Conservation (phyloP, 2,888 invertebrate species). For the Drepana falcataria region DNA sequence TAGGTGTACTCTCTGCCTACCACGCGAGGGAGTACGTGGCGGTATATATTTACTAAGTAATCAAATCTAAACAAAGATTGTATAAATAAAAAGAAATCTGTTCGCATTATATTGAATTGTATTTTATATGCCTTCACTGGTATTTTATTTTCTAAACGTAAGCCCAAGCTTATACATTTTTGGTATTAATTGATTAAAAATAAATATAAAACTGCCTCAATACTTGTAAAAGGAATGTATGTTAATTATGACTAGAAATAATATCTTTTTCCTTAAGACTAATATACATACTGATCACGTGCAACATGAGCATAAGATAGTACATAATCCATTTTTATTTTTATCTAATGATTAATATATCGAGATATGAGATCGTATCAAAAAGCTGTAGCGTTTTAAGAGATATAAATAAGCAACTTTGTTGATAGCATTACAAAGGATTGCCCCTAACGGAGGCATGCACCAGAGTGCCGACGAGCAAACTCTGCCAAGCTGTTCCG, state of each 20-base stretch:
- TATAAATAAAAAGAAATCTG: too few relatives aligned
- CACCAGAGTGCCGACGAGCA: conserved; percentile 73
- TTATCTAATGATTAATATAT: background rate
- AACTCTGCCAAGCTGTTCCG: conserved; percentile 88
- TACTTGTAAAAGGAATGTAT: background rate
- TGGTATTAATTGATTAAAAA: conserved; percentile 13
- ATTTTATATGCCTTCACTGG: conserved; percentile 4
- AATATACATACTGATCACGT: conserved; percentile 10
- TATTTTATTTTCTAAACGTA: conserved; percentile 7
- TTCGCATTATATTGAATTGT: conserved; percentile 12
- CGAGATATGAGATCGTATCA: background rate
- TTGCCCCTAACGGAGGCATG: conserved; percentile 57
- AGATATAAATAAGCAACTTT: background rate
- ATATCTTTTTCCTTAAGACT: conserved; percentile 10
- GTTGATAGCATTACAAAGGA: background rate
- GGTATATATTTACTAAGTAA: too few relatives aligned
- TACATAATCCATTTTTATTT: background rate
- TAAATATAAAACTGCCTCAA: background rate
- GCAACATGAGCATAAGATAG: background rate
- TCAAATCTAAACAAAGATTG: too few relatives aligned
- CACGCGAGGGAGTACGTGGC: too few relatives aligned
- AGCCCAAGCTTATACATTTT: conserved; percentile 23
- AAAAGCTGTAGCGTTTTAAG: background rate
- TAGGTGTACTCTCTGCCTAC: too few relatives aligned
- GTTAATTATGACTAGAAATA: conserved; percentile 31